Conservation (phyloP, 2,113 vertebrate species). For the cattle (Bos taurus) region ARS-UCD2.0 NC_037329.1:44408501-44409000, state of each 20-base stretch:
- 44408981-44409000: fast-evolving
- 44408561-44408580: background rate
- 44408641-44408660: background rate
- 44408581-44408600: background rate
- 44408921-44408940: background rate
- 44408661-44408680: background rate
- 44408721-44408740: background rate
- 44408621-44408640: background rate
- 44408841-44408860: background rate
- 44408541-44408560: background rate
- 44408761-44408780: background rate
- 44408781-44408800: background rate
- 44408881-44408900: background rate
- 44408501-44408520: background rate
- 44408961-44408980: background rate
- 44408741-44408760: background rate
- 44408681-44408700: background rate
- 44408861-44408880: background rate
- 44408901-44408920: background rate
- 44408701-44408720: background rate
- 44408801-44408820: background rate
- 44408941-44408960: background rate
- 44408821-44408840: background rate
- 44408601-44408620: background rate
- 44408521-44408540: background rate